These are phyloP conservation scores for Anarrhichthys ocellatus DNA, from an alignment of 2,113 vertebrate genomes.

Conservation along the genomic window DNA sequence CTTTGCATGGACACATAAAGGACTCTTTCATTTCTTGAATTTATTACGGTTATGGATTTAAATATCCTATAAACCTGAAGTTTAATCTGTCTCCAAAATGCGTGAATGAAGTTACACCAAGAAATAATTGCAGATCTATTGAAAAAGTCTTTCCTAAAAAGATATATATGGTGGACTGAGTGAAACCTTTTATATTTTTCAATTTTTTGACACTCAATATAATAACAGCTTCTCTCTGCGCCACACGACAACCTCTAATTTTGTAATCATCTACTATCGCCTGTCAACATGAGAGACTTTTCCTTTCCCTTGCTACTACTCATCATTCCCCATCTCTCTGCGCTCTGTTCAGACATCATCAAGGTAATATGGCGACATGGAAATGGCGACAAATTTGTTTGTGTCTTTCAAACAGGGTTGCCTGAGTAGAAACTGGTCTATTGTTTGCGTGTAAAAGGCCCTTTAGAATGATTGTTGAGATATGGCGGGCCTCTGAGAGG, in stretches of 20 bases:
- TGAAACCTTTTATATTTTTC: neutral
- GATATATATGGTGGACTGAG: no score
- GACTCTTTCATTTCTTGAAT: neutral
- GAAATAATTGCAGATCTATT: neutral
- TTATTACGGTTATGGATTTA: no score
- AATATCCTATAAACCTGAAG: neutral
- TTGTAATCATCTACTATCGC: neutral
- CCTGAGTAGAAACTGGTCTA: conserved; percentile 32
- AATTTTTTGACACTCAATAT: neutral
- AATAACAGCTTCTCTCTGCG: neutral
- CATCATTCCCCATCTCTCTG: neutral
- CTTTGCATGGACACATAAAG: neutral
- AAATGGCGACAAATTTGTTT: conserved; percentile 15
- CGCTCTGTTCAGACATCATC: neutral
- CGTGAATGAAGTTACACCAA: neutral
- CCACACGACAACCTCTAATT: neutral
- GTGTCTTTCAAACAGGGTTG: conserved; percentile 7
- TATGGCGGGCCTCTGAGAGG: conserved; percentile 53
- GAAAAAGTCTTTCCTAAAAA: neutral
- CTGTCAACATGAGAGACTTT: neutral
- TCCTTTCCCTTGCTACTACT: neutral
- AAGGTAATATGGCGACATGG: conserved; percentile 13
- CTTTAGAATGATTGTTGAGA: conserved; percentile 68
- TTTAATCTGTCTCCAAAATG: neutral
- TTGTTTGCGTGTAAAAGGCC: conserved; percentile 42